Conservation (phyloP, 2,797 vertebrate species). For the Gila robusta region DNA sequence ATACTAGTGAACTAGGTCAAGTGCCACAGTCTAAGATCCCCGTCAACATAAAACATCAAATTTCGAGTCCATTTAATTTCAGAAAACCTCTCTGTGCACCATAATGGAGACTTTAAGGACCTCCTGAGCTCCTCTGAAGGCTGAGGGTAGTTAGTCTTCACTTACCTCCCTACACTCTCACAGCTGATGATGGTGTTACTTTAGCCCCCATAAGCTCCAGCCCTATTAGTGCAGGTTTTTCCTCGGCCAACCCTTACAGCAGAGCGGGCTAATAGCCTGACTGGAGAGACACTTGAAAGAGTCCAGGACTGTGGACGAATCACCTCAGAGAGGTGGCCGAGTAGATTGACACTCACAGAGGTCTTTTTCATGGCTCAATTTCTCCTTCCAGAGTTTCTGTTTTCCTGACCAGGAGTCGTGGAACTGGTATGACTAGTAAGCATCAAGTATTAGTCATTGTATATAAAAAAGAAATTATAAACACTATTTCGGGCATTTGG, state of each 20-base stretch:
- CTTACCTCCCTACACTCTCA: constrained; percentile 3
- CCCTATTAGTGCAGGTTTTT: constrained; percentile 65
- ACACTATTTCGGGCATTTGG: not conserved
- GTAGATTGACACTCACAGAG: constrained; percentile 33
- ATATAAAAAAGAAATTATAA: not conserved
- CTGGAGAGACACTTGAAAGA: constrained; percentile 65
- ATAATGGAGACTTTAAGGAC: constrained; percentile 39
- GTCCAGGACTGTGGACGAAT: constrained; percentile 64
- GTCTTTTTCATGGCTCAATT: constrained; percentile 29
- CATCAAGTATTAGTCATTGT: not conserved
- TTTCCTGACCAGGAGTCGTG: constrained; percentile 23
- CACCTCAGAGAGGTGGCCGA: constrained; percentile 61
- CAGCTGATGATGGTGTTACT: constrained; percentile 15
- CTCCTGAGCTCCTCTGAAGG: constrained; percentile 24
- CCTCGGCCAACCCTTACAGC: constrained; percentile 51
- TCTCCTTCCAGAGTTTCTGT: constrained; percentile 34
- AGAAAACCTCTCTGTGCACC: constrained; percentile 15
- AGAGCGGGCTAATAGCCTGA: constrained; percentile 59
- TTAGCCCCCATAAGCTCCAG: constrained; percentile 40
- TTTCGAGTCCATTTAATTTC: constrained; percentile 32
- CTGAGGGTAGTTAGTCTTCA: constrained; percentile 40
- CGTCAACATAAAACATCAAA: constrained; percentile 25
- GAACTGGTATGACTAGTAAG: not conserved
- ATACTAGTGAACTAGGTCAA: constrained; percentile 1
- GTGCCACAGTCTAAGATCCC: constrained; percentile 17